Base-by-base conservation (phyloP, 2,888 invertebrate species). In the Homarus gammarus region DNA sequence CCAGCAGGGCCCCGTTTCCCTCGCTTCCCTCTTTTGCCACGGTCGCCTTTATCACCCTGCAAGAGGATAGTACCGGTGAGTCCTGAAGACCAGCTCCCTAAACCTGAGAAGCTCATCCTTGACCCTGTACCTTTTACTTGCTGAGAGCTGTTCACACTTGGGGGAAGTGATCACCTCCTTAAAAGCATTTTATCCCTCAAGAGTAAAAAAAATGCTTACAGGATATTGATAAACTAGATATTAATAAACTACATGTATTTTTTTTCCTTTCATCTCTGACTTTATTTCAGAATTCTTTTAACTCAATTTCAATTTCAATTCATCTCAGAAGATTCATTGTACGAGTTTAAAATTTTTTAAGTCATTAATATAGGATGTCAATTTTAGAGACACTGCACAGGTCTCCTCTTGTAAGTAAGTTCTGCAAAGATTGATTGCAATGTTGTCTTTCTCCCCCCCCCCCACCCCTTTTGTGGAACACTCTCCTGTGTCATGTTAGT, bases 21-120 rank as follows among this genome's bases (percentile, higher is more conserved):
- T 49, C 89, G 64, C 78, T 81, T 86, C 38, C 92, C 92, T 36
- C 91, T 33, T 31, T 84, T 68, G 1, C 92, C 92, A n/a, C 91
- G 79, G 44, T 92, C 90, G 22, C 92, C 92, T 73, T 91, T 92
- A 8, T 92, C 92, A 36, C 92, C 92, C 91, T 92, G 90, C 33
- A 82, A 82, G 92, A 44, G 56, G 79, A 72, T 51, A 88, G 77
- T 44, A 27, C n/a, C 73, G 33, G 75, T 84, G 61, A 84, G 75
- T 70, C 83, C 44, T 83, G 83, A 64, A 38, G 68, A 31, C 83
- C 83, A 44, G 83, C 49, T 70, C 40, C 83, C 70, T 15, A 2
- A 83, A 70, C n/a, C 75, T 75, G 75, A 18, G 10, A 75, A 75
- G 75, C 44, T 64, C 27, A 64, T 10, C 27, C 64, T 64, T 22